Evolutionary conservation across 2,888 invertebrate species (phyloP).

Genomic region (Oithona nana): DNA sequence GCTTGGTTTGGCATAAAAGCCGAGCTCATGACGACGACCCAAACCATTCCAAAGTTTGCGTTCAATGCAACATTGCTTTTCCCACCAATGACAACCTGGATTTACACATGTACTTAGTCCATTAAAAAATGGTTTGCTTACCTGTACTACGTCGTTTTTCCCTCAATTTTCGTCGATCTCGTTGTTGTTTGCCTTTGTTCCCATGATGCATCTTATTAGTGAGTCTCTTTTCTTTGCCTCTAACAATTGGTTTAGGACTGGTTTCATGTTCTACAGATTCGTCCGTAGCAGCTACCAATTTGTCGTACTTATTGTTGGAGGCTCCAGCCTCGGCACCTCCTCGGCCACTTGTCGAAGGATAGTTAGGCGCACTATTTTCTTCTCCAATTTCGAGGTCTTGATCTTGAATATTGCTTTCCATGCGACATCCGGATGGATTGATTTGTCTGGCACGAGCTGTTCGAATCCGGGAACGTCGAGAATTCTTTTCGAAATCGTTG

Average conservation of each 20-base stretch:
- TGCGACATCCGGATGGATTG: conserved; percentile 21
- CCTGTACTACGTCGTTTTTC: conserved; percentile 33
- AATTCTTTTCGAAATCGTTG: conserved; percentile 35
- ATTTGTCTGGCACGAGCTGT: conserved; percentile 32
- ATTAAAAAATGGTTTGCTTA: too few species aligned
- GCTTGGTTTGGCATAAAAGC: too few species aligned
- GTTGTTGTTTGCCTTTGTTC: conserved; percentile 26
- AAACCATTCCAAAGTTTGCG: too few species aligned
- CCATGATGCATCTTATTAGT: not conserved
- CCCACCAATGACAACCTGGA: too few species aligned
- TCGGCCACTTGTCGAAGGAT: not conserved
- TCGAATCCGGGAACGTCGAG: conserved; percentile 34
- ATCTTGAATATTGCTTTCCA: not conserved
- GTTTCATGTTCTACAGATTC: conserved; percentile 14
- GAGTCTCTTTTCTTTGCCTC: not conserved
- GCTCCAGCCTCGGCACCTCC: not conserved
- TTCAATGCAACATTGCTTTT: too few species aligned
- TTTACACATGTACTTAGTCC: too few species aligned
- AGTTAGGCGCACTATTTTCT: conserved; percentile 15
- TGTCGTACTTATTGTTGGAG: conserved; percentile 15
- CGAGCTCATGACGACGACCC: too few species aligned
- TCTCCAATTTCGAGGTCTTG: conserved; percentile 17
- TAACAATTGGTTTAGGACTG: not conserved
- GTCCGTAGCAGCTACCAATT: conserved; percentile 17
- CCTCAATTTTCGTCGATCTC: conserved; percentile 38